Percentiles rank a stretch among this genome's conserved stretches.
phyloP scores from a whole-genome alignment of 2,797 vertebrate genomes.

The Cetoscarus ocellatus region DNA sequence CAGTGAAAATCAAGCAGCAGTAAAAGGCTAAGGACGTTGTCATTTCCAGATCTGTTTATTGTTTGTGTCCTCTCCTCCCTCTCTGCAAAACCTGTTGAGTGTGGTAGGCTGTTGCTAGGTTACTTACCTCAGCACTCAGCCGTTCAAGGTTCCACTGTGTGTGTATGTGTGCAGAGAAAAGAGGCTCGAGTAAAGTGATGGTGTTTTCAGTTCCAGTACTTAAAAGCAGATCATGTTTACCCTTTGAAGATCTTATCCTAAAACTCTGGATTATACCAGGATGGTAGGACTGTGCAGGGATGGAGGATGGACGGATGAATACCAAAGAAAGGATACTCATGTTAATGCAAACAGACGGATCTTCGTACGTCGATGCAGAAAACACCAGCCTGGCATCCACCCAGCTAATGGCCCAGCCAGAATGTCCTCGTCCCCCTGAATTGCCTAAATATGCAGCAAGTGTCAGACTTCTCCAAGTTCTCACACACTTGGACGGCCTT shows the following conservation, averaged over 20 bases:
- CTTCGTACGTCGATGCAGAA: background rate
- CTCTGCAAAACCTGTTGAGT: conserved; percentile 69
- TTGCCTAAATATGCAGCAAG: conserved; percentile 14
- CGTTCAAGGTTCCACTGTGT: conserved; percentile 32
- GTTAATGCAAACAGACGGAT: too few relatives aligned
- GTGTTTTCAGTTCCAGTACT: conserved; percentile 1
- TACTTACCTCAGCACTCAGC: conserved; percentile 57
- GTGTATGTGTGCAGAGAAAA: background rate
- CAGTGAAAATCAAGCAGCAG: conserved; percentile 17
- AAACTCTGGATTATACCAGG: background rate
- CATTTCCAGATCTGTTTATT: conserved; percentile 57
- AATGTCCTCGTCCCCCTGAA: background rate
- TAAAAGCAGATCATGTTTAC: conserved; percentile 4
- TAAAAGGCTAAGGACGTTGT: conserved; percentile 40
- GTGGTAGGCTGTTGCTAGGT: conserved; percentile 76
- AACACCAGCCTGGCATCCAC: conserved; percentile 28
- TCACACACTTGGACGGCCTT: conserved; percentile 14
- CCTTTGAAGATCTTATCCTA: background rate
- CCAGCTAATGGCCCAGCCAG: conserved; percentile 22
- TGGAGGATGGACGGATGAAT: background rate
- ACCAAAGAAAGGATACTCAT: too few relatives aligned
- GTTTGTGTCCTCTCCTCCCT: conserved; percentile 51
- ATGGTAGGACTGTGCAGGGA: background rate
- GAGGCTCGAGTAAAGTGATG: conserved; percentile 8
- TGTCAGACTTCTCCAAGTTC: conserved; percentile 18